A percentile compares a stretch with the other conserved stretches of the same genome.
Evolutionary conservation across 2,797 vertebrate genomes (phyloP).

Genomic region (Intellagama lesueurii): DNA sequence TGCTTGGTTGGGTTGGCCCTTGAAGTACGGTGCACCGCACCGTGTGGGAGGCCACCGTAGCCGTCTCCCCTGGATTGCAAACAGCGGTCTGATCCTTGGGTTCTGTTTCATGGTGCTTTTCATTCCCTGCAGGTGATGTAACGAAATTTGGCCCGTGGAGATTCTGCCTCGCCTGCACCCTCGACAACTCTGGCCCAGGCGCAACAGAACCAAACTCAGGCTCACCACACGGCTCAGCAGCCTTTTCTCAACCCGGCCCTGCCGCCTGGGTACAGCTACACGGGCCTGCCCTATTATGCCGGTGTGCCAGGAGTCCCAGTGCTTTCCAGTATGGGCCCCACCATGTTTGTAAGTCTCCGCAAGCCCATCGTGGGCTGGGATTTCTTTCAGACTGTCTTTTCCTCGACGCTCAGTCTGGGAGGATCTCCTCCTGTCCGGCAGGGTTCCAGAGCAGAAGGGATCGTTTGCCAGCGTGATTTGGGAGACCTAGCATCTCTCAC

Average conservation of each 20-base stretch:
- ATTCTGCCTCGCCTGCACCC: constrained; percentile 93
- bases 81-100: too few species aligned
- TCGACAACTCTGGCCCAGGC: constrained; percentile 87
- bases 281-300: constrained; percentile 92
- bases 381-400: too few species aligned
- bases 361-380: rapidly evolving
- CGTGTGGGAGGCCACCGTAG: too few species aligned
- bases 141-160: constrained; percentile 93
- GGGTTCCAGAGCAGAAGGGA: neutral
- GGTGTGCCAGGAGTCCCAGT: constrained; percentile 88
- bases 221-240: constrained; percentile 92
- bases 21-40: too few species aligned
- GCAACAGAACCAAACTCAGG: constrained; percentile 90
- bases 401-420: neutral
- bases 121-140: constrained; percentile 86
- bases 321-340: constrained; percentile 95
- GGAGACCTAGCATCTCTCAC: neutral
- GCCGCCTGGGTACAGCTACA: constrained; percentile 95
- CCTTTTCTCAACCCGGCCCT: constrained; percentile 93
- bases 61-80: too few species aligned
- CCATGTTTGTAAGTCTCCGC: constrained; percentile 89
- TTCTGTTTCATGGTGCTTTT: neutral
- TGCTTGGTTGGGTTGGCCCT: too few species aligned
- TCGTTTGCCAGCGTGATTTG: neutral
- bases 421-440: neutral